A percentile compares a stretch with the other conserved stretches of the same genome.
Evolutionary conservation across 2,113 vertebrate species (phyloP).

Genomic region (Laticauda colubrina): DNA sequence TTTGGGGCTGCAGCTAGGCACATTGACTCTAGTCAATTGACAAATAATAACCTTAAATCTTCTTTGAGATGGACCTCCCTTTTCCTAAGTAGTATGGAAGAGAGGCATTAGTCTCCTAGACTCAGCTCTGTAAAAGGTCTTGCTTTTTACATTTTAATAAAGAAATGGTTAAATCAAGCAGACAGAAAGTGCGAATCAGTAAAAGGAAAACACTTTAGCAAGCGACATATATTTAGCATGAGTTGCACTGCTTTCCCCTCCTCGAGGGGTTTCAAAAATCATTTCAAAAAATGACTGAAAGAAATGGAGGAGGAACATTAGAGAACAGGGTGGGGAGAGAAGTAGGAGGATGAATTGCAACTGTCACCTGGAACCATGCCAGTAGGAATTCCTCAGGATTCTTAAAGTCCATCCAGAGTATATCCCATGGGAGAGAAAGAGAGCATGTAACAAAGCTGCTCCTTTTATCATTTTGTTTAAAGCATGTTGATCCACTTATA

Average conservation of each 20-base stretch:
- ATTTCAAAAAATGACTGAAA: slow-evolving; percentile 32
- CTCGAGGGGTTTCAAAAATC: slow-evolving; percentile 39
- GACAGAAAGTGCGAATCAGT: not conserved
- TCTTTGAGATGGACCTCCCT: not conserved
- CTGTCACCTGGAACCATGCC: slow-evolving; percentile 27
- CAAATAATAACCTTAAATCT: not conserved
- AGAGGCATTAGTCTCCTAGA: not conserved
- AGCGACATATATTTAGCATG: slow-evolving; percentile 54
- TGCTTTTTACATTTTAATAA: too few species aligned
- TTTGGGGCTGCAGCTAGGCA: too few species aligned
- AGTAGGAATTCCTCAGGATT: slow-evolving; percentile 19
- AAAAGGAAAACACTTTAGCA: slow-evolving; percentile 57
- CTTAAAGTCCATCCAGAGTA: slow-evolving; percentile 24
- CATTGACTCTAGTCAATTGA: too few species aligned
- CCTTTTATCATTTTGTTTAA: too few species aligned
- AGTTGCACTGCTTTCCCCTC: slow-evolving; percentile 44
- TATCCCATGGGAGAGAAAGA: too few species aligned
- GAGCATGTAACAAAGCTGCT: not conserved
- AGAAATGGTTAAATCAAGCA: too few species aligned
- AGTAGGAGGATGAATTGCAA: slow-evolving; percentile 33
- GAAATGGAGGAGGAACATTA: slow-evolving; percentile 45
- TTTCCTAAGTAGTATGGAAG: not conserved
- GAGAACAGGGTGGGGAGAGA: slow-evolving; percentile 27
- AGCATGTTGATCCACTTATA: not conserved
- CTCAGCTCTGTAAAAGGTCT: too few species aligned